Conservation (phyloP, 2,797 vertebrate genomes). For the Chrysolophus pictus region DNA sequence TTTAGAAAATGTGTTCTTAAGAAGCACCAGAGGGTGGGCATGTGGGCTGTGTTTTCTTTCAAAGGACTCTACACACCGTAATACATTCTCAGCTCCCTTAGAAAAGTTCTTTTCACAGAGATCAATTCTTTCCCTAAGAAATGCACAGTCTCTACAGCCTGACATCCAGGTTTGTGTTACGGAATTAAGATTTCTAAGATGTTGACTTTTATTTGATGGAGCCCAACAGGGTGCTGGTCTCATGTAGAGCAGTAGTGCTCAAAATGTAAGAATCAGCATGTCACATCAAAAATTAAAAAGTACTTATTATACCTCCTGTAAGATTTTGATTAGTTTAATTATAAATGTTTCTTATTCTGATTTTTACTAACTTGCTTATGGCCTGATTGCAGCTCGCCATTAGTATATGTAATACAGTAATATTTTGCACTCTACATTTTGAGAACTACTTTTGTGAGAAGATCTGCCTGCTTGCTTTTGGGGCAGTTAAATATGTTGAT, state of each 20-base stretch:
- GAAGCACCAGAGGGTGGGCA: neutral
- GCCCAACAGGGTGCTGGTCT: conserved; percentile 24
- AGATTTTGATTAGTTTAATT: conserved; percentile 68
- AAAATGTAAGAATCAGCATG: conserved; percentile 47
- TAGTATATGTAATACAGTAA: neutral
- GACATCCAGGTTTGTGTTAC: neutral
- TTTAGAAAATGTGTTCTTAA: neutral
- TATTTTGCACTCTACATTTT: neutral
- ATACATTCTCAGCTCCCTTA: neutral
- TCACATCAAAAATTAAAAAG: conserved; percentile 33
- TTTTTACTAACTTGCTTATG: neutral
- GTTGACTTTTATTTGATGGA: conserved; percentile 30
- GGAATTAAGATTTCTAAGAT: conserved; percentile 14
- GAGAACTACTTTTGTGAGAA: neutral
- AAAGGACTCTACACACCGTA: neutral
- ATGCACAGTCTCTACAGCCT: neutral
- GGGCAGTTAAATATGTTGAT: neutral
- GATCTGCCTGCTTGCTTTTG: neutral
- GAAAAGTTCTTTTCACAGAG: conserved; percentile 11
- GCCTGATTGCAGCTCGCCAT: conserved; percentile 34
- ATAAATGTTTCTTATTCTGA: conserved; percentile 49
- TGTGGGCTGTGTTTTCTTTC: neutral
- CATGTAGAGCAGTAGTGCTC: conserved; percentile 21
- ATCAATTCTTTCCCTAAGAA: neutral
- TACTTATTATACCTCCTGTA: conserved; percentile 29